Evolutionary conservation across 1,140 invertebrate genomes (phyloP).

Genomic region (Neuroterus valhalla): DNA sequence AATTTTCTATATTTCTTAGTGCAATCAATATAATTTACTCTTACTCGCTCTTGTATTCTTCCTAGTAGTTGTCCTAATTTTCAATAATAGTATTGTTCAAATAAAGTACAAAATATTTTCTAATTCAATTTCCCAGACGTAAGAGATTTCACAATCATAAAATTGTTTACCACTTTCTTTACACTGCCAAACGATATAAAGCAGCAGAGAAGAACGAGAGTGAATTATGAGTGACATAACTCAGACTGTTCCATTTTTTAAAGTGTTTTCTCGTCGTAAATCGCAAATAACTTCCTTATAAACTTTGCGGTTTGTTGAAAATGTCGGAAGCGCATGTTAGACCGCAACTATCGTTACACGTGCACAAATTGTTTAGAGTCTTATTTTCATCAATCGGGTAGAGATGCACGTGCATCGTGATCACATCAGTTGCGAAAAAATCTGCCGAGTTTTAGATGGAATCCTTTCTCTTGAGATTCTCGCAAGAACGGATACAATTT

Average conservation of each 20-base stretch:
- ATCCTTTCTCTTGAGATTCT: conserved; percentile 9
- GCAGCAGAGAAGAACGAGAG: background rate
- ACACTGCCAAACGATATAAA: background rate
- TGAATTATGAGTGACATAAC: conserved; percentile 19
- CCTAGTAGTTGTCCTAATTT: too few species aligned
- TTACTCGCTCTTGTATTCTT: too few species aligned
- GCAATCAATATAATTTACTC: too few species aligned
- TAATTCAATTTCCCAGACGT: too few species aligned
- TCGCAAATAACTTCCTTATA: conserved; percentile 27
- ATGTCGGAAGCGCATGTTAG: background rate
- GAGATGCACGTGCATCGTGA: conserved; percentile 5
- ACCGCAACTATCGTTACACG: conserved; percentile 1
- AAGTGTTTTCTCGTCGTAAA: conserved; percentile 10
- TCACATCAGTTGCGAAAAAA: background rate
- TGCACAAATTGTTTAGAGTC: background rate
- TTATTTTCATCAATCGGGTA: background rate
- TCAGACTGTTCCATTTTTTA: background rate
- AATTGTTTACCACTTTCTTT: background rate
- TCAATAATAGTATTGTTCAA: too few species aligned
- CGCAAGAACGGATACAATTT: background rate
- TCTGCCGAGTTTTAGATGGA: background rate
- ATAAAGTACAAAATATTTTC: too few species aligned
- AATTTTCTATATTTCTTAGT: background rate
- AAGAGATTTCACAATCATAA: conserved; percentile 18
- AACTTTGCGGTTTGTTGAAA: conserved; percentile 8